Evolutionary conservation across 2,888 invertebrate genomes (phyloP).

Genomic region (Thecocarcelia acutangulata): DNA sequence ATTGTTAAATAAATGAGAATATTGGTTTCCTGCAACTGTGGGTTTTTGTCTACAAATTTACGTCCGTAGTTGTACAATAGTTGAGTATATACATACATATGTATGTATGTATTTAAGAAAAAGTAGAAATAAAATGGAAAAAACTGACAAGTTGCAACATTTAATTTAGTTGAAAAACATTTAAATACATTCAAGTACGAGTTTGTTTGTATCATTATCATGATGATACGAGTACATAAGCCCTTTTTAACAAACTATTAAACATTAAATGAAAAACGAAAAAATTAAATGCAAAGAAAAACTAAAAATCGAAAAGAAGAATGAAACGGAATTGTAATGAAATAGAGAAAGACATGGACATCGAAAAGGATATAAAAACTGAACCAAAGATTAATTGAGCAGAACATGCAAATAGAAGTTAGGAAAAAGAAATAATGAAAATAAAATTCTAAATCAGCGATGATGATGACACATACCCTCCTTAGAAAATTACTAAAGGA

Average conservation of each 20-base stretch:
- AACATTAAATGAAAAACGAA: constrained; percentile 25
- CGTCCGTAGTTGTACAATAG: too few relatives aligned
- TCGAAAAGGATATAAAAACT: constrained; percentile 52
- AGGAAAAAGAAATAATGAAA: constrained; percentile 2
- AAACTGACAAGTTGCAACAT: constrained; percentile 26
- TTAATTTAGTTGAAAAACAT: constrained; percentile 37
- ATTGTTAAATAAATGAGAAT: constrained; percentile 29
- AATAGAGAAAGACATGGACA: constrained; percentile 49
- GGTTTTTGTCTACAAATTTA: neutral
- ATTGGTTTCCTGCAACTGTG: neutral
- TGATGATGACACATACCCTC: constrained; percentile 21
- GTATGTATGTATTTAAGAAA: neutral
- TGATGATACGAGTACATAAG: constrained; percentile 35
- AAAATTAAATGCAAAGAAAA: too few relatives aligned
- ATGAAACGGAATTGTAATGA: constrained; percentile 40
- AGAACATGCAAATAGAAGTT: constrained; percentile 57
- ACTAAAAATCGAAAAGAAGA: constrained; percentile 5
- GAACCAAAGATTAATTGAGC: constrained; percentile 57
- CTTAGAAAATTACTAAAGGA: constrained; percentile 27
- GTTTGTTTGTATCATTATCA: constrained; percentile 17
- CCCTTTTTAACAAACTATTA: constrained; percentile 50
- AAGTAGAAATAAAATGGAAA: neutral
- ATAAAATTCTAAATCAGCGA: constrained; percentile 15
- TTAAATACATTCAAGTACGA: constrained; percentile 22
- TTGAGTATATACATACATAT: too few relatives aligned